Base-by-base conservation (phyloP, 2,113 vertebrate species). In the Anhinga rufa region DNA sequence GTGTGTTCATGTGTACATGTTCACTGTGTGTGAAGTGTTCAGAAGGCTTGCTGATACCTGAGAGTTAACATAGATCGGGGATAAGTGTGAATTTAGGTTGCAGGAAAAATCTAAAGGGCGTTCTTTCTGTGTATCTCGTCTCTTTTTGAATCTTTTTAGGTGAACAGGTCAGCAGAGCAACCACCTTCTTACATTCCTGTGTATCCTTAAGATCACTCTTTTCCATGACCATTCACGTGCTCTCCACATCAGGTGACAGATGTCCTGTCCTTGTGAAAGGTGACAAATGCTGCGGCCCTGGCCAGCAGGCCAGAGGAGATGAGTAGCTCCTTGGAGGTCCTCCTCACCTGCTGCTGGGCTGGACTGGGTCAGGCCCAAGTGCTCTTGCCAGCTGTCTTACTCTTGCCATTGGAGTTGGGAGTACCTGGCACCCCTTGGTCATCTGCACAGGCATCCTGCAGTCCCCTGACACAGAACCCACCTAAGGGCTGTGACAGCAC, bases 271-370 rank as follows among this genome's bases (percentile, higher is more conserved):
- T 87, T 19, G 6, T 24, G 38, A 46, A 74, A 82, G 24, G 69
- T 74, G 19, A 14, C 32, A 60, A 66, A 82, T 86, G 61, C 70
- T 88, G n/a, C 2, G 4, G 51, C 57, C 31, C 34, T 44, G 36
- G 13, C 42, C 31, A 74, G 3, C 0, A 0, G 36, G 26, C 10
- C 3, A 44, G 19, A 89, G 44, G 51, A 82, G 36, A 51, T 1
- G 10, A 51, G 54, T 28, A 72, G 34, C 29, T 86, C 25, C 55
- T 74, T 0, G 1, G 48, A 32, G 4, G 25, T 92, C 25, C 52
- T 82, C 80, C 58, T 94, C 10, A 22, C 9, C 26, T 74, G 68
- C 48, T 86, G 51, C 60, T 87, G 62, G 31, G 51, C 36, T 71
- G 69, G n/a, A 38, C 1, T 4, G 44, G 42, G 31, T 75, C 68